Evolutionary conservation across 2,797 vertebrate genomes (phyloP).

Genomic region (Crax fasciolata): DNA sequence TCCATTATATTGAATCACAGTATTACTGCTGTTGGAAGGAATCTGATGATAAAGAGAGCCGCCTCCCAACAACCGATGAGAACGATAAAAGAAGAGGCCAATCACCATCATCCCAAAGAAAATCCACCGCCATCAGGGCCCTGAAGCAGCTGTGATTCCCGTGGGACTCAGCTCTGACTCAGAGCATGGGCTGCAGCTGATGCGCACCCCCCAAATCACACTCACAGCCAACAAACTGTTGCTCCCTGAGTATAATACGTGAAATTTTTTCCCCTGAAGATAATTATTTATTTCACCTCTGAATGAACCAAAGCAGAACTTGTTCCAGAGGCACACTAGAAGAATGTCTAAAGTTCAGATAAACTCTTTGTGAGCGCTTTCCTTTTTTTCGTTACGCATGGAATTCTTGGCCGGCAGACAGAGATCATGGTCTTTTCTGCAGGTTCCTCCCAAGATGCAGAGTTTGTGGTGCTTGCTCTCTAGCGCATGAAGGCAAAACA

Average conservation of each 20-base stretch:
- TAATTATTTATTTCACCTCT: constrained; percentile 62
- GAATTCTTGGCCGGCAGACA: not conserved
- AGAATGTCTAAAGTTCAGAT: constrained; percentile 28
- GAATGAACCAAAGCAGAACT: constrained; percentile 38
- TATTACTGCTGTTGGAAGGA: constrained; percentile 71
- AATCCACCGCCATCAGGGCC: constrained; percentile 17
- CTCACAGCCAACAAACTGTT: constrained; percentile 50
- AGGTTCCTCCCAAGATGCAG: constrained; percentile 50
- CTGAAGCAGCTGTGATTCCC: constrained; percentile 50
- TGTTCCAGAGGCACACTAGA: constrained; percentile 23
- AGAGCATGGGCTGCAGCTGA: constrained; percentile 50
- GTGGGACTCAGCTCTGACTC: constrained; percentile 56
- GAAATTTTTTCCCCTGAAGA: constrained; percentile 41
- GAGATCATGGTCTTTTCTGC: not conserved
- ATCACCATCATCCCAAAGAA: constrained; percentile 50
- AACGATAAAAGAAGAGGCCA: constrained; percentile 38
- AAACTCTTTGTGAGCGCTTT: constrained; percentile 29
- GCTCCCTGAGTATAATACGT: constrained; percentile 37
- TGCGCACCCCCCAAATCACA: constrained; percentile 42
- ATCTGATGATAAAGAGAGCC: constrained; percentile 68
- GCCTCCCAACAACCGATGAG: constrained; percentile 38
- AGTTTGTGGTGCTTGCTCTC: constrained; percentile 29
- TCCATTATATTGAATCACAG: constrained; percentile 63
- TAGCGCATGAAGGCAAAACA: constrained; percentile 20
- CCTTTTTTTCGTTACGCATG: not conserved